Evolutionary conservation across 2,888 invertebrate genomes (phyloP), one percentile per base, ranked within the genome.

Genomic region (Cremastinae sp.): DNA sequence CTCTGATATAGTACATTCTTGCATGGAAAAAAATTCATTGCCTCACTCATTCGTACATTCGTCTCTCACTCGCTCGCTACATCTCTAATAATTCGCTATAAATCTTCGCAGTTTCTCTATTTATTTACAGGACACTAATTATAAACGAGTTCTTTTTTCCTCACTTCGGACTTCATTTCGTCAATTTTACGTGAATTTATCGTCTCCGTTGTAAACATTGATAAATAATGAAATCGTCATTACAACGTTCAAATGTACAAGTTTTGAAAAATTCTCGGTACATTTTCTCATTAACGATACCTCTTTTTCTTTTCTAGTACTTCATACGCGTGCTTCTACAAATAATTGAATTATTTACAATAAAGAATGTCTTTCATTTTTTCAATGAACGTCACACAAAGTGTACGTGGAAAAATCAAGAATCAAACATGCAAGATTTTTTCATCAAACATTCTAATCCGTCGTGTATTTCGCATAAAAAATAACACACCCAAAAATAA

Each of bases 181-280:
- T 43, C 65, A 72, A 41, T 53, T 69, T 56, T 3, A 14, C 47
- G 38, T 49, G 53, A 64, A 10, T 71, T 51, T 72, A 58, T 47
- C 38, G 58, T 38, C 56, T 12, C 56, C 54, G 22, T 22, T 34
- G 79, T 49, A 72, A 75, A 69, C 54, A 54, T 56, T 56, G 64
- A 76, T 72, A 72, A 76, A 72, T 72, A 73, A 69, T 76, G 41
- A 62, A 75, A 58, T 75, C 36, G 41, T 58, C 47, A 36, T 65
- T 53, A 70, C 73, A 83, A 83, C 80, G 79, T 79, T 82, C 82
- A 83, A 28, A 83, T 80, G 73, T 71, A 71, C 79, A 75, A 71
- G 68, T 78, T 81, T 78, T 82, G 66, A 78, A 76, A 82, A 82
- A 82, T 83, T 80, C 81, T 81, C 79, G 81, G 71, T 79, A 75